A percentile compares a stretch with the other conserved stretches of the same genome.
phyloP scores from a whole-genome alignment of 2,113 vertebrate genomes.

The Chascanopsetta lugubris region DNA sequence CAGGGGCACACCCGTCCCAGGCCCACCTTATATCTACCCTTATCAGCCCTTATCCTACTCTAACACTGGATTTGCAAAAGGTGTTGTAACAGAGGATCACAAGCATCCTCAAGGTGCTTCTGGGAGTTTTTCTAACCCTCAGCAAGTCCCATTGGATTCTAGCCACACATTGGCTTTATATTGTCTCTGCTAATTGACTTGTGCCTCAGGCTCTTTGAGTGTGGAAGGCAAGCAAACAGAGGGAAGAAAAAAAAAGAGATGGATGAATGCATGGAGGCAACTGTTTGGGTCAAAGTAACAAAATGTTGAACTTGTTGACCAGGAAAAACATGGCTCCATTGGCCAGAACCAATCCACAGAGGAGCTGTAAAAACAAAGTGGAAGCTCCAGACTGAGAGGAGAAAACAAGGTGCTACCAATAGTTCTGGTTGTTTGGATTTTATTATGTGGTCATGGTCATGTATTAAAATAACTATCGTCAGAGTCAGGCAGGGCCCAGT shows the following conservation, averaged over 20 bases:
- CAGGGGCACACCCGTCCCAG: constrained; percentile 1
- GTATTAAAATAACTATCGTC: too few relatives aligned
- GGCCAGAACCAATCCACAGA: constrained; percentile 17
- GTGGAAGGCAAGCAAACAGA: background rate
- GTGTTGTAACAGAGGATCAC: background rate
- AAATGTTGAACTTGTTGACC: constrained; percentile 17
- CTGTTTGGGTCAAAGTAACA: constrained; percentile 26
- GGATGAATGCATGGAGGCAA: constrained; percentile 17
- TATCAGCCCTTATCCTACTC: background rate
- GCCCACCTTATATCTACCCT: background rate
- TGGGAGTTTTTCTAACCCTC: background rate
- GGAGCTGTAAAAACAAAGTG: constrained; percentile 21
- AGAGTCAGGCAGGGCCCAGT: too few relatives aligned
- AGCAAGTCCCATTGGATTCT: constrained; percentile 11
- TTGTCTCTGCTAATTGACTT: constrained; percentile 12
- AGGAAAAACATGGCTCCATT: constrained; percentile 20
- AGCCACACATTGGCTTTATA: constrained; percentile 17
- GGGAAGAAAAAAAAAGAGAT: background rate
- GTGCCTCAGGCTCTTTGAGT: constrained; percentile 1
- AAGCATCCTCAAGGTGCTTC: background rate
- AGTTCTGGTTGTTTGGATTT: constrained; percentile 19
- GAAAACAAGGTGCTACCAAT: background rate
- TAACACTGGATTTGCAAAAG: background rate
- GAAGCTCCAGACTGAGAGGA: background rate
- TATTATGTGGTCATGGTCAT: constrained; percentile 26